These are phyloP conservation scores for Anableps anableps DNA, from an alignment of 2,797 vertebrate species.

Conservation along the genomic window DNA sequence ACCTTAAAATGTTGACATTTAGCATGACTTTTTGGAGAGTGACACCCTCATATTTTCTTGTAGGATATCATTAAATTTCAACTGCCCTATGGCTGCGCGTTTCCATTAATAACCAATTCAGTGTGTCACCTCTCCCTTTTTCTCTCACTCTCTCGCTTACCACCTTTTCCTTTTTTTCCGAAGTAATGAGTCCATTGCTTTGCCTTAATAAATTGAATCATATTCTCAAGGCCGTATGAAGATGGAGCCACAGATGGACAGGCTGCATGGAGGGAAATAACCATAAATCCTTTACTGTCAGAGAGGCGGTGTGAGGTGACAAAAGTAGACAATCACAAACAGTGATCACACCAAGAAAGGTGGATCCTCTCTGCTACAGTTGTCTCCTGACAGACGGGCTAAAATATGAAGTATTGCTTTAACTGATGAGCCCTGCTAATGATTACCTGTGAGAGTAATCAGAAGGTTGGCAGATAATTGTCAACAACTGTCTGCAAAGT, in stretches of 20 bases:
- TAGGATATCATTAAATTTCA: constrained; percentile 99
- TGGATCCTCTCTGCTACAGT: constrained; percentile 47
- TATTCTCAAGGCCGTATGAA: constrained; percentile 99
- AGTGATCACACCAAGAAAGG: constrained; percentile 64
- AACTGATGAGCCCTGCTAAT: constrained; percentile 27
- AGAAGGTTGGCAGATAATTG: constrained; percentile 31
- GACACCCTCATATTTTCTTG: constrained; percentile 99
- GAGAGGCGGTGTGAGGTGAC: constrained; percentile 87
- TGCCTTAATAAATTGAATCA: constrained; percentile 99
- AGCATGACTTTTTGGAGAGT: constrained; percentile 99
- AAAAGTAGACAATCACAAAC: constrained; percentile 85
- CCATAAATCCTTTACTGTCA: constrained; percentile 99
- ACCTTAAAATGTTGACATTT: constrained; percentile 99
- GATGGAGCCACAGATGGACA: constrained; percentile 98
- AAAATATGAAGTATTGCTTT: constrained; percentile 31
- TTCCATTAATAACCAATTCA: constrained; percentile 99
- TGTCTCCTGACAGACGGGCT: constrained; percentile 23
- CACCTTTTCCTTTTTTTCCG: constrained; percentile 79
- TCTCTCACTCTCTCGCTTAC: constrained; percentile 73
- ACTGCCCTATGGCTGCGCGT: constrained; percentile 99
- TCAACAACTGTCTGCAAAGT: constrained; percentile 15
- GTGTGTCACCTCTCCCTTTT: constrained; percentile 91
- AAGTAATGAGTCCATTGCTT: constrained; percentile 99
- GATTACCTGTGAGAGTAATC: constrained; percentile 42
- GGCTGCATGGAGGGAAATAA: constrained; percentile 90